These are phyloP conservation scores for Acropora yongei DNA, from an alignment of 64 coral and sea anemone genomes.

Conservation along the genomic window DNA sequence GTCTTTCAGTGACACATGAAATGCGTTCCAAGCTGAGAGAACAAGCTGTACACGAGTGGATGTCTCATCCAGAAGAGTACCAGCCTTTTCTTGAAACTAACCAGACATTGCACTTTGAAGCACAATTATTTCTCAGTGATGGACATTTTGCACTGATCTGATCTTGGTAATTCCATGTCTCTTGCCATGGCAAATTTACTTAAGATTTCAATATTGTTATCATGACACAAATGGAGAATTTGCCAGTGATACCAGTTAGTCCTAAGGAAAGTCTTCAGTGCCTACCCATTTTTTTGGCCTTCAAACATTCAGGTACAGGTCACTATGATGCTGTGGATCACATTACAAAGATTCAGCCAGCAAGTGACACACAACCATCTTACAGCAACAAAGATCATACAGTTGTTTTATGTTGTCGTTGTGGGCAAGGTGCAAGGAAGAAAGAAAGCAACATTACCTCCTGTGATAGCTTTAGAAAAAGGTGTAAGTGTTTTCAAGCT, in stretches of 20 bases:
- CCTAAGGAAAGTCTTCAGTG: slow-evolving; percentile 34
- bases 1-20: neutral
- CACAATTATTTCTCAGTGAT: slow-evolving; percentile 49
- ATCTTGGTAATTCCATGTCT: slow-evolving; percentile 71
- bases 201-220: slow-evolving; percentile 54
- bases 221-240: slow-evolving; percentile 64
- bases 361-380: neutral
- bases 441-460: slow-evolving; percentile 10
- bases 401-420: neutral
- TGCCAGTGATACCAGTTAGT: slow-evolving; percentile 67
- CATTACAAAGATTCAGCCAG: neutral
- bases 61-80: slow-evolving; percentile 52
- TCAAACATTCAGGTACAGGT: slow-evolving; percentile 62
- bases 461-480: slow-evolving; percentile 26
- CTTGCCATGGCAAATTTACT: slow-evolving; percentile 77
- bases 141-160: slow-evolving; percentile 63
- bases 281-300: slow-evolving; percentile 58
- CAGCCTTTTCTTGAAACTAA: slow-evolving; percentile 38
- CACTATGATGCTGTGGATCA: slow-evolving; percentile 75
- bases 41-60: slow-evolving; percentile 61
- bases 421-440: slow-evolving; percentile 42
- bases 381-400: neutral
- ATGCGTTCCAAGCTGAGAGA: slow-evolving; percentile 27
- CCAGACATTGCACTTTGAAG: slow-evolving; percentile 38
- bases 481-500: slow-evolving; percentile 32